phyloP scores from a whole-genome alignment of 2,888 invertebrate genomes.

The Lasioglossum villosulum region DNA sequence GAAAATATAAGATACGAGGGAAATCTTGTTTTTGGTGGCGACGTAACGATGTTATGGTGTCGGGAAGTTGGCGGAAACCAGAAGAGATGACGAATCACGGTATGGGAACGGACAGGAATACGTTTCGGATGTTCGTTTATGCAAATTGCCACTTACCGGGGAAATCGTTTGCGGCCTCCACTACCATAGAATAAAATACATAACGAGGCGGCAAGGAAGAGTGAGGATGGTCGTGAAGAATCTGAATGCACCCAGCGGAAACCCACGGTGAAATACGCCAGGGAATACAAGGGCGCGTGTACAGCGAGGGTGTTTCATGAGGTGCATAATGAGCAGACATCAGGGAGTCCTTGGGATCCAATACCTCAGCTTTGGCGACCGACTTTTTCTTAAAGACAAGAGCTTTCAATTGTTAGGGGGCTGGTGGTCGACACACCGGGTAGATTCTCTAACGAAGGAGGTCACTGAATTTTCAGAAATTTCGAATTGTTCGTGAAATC shows the following conservation, averaged over 20 bases:
- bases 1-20: conserved; percentile 17
- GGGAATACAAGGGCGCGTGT: conserved; percentile 2
- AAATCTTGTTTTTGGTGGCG: conserved; percentile 35
- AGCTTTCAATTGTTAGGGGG: not conserved
- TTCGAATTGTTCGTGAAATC: not conserved
- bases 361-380: not conserved
- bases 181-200: conserved; percentile 63
- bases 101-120: conserved; percentile 57
- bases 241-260: conserved; percentile 24
- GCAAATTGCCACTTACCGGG: conserved; percentile 73
- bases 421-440: not conserved
- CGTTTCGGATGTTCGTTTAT: conserved; percentile 71
- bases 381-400: not conserved
- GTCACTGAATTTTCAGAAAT: not conserved
- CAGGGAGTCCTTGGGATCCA: not conserved
- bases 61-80: conserved; percentile 50
- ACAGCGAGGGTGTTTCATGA: conserved; percentile 38
- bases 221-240: conserved; percentile 39
- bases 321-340: conserved; percentile 36
- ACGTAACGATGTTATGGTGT: conserved; percentile 61
- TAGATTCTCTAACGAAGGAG: not conserved
- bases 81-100: conserved; percentile 69
- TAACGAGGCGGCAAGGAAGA: conserved; percentile 54
- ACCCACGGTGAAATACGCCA: conserved; percentile 30
- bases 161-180: conserved; percentile 62